These are phyloP conservation scores for Alviniconcha marisindica DNA, from an alignment of 1,140 invertebrate species.

Conservation along the genomic window DNA sequence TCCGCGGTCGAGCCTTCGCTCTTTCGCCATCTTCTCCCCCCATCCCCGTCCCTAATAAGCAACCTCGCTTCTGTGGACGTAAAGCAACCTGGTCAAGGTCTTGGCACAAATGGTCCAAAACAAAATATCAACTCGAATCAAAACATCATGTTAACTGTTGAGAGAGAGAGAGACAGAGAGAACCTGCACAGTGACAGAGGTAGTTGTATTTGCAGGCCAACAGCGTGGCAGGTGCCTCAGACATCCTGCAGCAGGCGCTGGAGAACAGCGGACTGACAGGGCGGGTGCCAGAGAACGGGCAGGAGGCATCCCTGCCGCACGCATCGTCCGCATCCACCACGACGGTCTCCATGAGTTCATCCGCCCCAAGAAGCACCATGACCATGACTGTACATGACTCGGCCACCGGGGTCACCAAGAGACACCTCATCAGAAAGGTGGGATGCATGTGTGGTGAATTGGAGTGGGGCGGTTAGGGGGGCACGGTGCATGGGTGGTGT, in stretches of 20 bases:
- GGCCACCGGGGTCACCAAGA: slow-evolving; percentile 73
- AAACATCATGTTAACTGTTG: no score
- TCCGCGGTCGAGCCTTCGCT: no score
- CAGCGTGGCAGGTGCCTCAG: slow-evolving; percentile 66
- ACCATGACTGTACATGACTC: slow-evolving; percentile 73
- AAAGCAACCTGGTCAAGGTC: no score
- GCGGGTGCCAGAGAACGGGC: slow-evolving; percentile 58
- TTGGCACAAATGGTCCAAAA: no score
- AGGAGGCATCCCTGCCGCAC: slow-evolving; percentile 35
- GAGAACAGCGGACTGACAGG: slow-evolving; percentile 79
- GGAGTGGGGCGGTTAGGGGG: slow-evolving; percentile 79
- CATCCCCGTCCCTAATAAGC: no score
- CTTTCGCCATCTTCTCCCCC: no score
- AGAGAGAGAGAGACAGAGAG: no score
- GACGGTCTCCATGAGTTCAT: slow-evolving; percentile 25
- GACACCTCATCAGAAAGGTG: slow-evolving; percentile 78
- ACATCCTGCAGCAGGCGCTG: slow-evolving; percentile 81
- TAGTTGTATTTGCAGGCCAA: not conserved
- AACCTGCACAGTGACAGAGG: no score
- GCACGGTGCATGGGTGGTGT: no score
- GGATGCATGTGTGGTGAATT: slow-evolving; percentile 70
- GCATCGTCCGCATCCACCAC: not conserved
- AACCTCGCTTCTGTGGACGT: no score
- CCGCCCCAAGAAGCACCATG: slow-evolving; percentile 29
- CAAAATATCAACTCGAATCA: no score